Percentiles rank a stretch among this genome's conserved stretches.
Evolutionary conservation across 2,113 vertebrate genomes (phyloP).

Genomic region (Turdus rufiventris): DNA sequence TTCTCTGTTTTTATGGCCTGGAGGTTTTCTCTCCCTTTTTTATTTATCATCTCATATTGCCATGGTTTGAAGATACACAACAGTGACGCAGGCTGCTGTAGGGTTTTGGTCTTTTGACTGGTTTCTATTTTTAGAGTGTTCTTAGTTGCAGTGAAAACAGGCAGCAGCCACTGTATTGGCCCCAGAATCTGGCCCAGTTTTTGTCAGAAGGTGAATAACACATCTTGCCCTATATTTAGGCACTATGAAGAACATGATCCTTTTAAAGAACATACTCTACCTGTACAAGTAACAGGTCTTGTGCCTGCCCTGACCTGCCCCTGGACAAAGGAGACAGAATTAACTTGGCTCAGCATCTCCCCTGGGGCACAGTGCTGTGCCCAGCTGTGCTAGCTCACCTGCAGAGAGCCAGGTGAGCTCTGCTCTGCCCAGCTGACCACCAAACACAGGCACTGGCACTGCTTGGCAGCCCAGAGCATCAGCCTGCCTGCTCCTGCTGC

Average conservation of each 20-base stretch:
- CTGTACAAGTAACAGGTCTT: neutral
- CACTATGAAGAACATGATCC: neutral
- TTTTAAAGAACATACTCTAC: neutral
- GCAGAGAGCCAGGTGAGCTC: neutral
- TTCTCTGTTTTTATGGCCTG: conserved; percentile 24
- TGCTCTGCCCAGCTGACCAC: neutral
- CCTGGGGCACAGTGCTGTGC: neutral
- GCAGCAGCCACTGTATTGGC: neutral
- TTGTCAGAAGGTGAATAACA: neutral
- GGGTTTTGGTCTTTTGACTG: conserved; percentile 21
- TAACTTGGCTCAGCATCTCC: neutral
- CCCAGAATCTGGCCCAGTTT: neutral
- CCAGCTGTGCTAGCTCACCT: neutral
- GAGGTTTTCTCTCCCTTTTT: conserved; percentile 23
- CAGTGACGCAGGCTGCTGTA: conserved; percentile 21
- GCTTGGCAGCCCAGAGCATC: neutral
- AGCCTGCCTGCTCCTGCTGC: neutral
- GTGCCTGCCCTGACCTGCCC: neutral
- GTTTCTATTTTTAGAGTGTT: conserved; percentile 45
- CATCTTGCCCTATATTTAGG: neutral
- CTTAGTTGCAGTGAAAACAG: neutral
- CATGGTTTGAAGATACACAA: conserved; percentile 29
- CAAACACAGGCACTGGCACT: neutral
- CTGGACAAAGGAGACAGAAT: neutral
- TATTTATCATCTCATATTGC: conserved; percentile 27